A percentile compares a stretch with the other conserved stretches of the same genome.
Conservation (phyloP, 2,888 invertebrate genomes). For the Cetonia aurata region DNA sequence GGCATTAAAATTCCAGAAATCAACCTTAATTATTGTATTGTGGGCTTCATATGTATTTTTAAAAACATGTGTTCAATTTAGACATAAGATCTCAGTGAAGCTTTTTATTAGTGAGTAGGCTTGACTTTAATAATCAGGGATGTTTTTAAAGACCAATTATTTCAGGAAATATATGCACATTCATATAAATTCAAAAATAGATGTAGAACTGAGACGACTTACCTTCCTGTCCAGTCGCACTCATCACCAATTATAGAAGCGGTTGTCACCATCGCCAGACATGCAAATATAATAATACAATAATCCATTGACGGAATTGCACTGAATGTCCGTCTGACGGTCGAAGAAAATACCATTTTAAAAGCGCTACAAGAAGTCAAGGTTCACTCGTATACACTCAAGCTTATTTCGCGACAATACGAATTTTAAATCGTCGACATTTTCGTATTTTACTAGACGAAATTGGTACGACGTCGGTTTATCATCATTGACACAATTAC, state of each 20-base stretch:
- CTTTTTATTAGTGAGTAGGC: too few relatives aligned
- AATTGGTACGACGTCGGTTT: slow-evolving; percentile 36
- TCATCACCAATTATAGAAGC: slow-evolving; percentile 75
- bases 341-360: slow-evolving; percentile 36
- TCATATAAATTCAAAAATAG: slow-evolving; percentile 7
- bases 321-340: slow-evolving; percentile 41
- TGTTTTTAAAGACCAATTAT: too few relatives aligned
- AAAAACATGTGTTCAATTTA: too few relatives aligned
- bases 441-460: slow-evolving; percentile 23
- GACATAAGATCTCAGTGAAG: too few relatives aligned
- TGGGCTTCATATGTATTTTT: too few relatives aligned
- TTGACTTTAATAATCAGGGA: too few relatives aligned
- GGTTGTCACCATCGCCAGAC: slow-evolving; percentile 59
- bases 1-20: too few relatives aligned
- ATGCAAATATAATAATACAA: slow-evolving; percentile 56
- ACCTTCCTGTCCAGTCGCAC: slow-evolving; percentile 80
- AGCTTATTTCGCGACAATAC: slow-evolving; percentile 27
- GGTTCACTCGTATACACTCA: slow-evolving; percentile 25
- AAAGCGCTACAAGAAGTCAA: slow-evolving; percentile 31
- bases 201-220: slow-evolving; percentile 56
- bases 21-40: too few relatives aligned
- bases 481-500: slow-evolving; percentile 41
- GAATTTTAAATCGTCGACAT: slow-evolving; percentile 38
- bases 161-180: too few relatives aligned
- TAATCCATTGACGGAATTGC: slow-evolving; percentile 53